A percentile compares a stretch with the other conserved stretches of the same genome.
Evolutionary conservation across 1,140 invertebrate species (phyloP).

Genomic region (Manduca sexta): DNA sequence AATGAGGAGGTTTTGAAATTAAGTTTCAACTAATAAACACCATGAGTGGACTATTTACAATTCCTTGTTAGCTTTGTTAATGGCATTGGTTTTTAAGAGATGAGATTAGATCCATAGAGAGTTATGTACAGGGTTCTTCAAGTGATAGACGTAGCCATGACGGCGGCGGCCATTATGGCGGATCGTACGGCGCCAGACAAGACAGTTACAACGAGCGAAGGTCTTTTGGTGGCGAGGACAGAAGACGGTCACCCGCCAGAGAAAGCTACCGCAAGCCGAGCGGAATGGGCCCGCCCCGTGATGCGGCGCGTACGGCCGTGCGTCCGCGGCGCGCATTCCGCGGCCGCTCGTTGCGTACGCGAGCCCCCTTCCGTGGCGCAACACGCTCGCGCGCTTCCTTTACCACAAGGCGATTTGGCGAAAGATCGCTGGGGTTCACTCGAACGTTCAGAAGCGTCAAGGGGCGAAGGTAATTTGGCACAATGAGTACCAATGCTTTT

Average conservation of each 20-base stretch:
- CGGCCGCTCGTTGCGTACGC: slow-evolving; percentile 58
- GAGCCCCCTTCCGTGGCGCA: slow-evolving; percentile 58
- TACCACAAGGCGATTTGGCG: slow-evolving; percentile 49
- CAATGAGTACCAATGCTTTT: slow-evolving; percentile 31
- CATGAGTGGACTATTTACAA: not conserved
- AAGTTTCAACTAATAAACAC: not conserved
- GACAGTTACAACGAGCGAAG: slow-evolving; percentile 66
- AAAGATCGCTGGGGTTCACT: slow-evolving; percentile 53
- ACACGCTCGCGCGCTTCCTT: slow-evolving; percentile 55
- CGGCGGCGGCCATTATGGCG: slow-evolving; percentile 66
- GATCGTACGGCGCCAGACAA: slow-evolving; percentile 62
- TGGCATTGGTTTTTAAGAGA: slow-evolving; percentile 22
- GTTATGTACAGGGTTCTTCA: slow-evolving; percentile 71
- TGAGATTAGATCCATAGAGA: slow-evolving; percentile 53
- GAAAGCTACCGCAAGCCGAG: slow-evolving; percentile 66
- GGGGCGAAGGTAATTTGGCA: slow-evolving; percentile 61
- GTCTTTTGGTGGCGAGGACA: slow-evolving; percentile 57
- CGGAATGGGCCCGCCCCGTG: slow-evolving; percentile 64
- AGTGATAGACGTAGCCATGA: slow-evolving; percentile 72
- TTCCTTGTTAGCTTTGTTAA: not conserved
- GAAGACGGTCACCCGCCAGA: slow-evolving; percentile 60
- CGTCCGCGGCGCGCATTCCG: slow-evolving; percentile 64
- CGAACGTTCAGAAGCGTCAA: slow-evolving; percentile 59
- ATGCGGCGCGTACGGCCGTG: slow-evolving; percentile 48
- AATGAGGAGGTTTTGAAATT: too few species aligned